Evolutionary conservation across 2,113 vertebrate species (phyloP).

Genomic region (Ptilorrhoa leucosticta): DNA sequence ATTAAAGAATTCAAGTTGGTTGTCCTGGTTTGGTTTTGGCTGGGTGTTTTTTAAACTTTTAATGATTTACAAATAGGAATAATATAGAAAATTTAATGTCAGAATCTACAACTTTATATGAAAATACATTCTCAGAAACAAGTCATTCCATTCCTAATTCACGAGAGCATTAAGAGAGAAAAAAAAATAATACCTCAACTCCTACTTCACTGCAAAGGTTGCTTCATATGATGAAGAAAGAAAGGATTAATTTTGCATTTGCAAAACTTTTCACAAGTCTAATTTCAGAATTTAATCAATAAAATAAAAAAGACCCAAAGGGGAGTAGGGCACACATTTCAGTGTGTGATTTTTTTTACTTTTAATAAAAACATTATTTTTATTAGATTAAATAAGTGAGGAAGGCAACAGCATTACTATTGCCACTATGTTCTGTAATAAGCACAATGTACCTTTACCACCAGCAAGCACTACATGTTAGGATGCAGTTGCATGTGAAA

Average conservation of each 20-base stretch:
- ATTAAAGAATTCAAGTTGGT: not conserved
- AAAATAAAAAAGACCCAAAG: not conserved
- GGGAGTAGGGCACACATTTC: not conserved
- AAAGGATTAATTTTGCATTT: not conserved
- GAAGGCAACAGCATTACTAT: not conserved
- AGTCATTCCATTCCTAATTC: not conserved
- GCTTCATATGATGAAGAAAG: not conserved
- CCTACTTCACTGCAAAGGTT: not conserved
- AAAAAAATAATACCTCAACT: not conserved
- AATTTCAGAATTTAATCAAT: not conserved
- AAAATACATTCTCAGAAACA: not conserved
- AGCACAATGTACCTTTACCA: not conserved
- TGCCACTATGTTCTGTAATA: not conserved
- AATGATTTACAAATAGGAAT: not conserved
- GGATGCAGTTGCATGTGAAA: not conserved
- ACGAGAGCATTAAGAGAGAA: not conserved
- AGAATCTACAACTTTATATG: not conserved
- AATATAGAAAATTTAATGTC: not conserved
- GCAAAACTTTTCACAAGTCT: not conserved
- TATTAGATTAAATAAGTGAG: not conserved
- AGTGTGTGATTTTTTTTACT: not conserved
- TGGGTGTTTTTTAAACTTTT: not conserved
- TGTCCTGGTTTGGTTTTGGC: not conserved
- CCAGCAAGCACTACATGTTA: not conserved
- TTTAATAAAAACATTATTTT: not conserved